A percentile compares a stretch with the other conserved stretches of the same genome.
Conservation (phyloP, 2,888 invertebrate species). For the Gastracanthus pulcherrimus region DNA sequence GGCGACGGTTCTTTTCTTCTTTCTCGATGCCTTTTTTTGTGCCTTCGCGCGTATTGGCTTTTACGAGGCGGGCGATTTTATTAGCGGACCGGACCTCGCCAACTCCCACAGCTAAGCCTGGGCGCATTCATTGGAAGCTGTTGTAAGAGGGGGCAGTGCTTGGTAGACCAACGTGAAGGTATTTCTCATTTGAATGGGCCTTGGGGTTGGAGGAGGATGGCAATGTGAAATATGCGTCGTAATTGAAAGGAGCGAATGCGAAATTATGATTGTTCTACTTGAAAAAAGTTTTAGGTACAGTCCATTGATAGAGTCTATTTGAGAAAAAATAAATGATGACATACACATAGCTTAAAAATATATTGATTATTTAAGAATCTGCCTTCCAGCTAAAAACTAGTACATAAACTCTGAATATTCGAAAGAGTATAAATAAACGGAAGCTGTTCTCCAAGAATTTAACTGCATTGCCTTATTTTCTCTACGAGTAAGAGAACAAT, state of each 20-base stretch:
- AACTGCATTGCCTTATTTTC: no score
- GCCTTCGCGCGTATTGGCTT: conserved; percentile 24
- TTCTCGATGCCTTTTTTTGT: neutral
- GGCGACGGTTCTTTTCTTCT: conserved; percentile 17
- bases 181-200: conserved; percentile 9
- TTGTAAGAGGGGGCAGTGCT: neutral
- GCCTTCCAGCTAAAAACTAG: no score
- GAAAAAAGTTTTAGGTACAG: neutral
- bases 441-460: no score
- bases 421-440: no score
- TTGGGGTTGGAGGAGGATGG: neutral
- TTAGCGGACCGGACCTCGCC: conserved; percentile 9
- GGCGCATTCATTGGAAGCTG: neutral
- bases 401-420: no score
- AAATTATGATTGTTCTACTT: neutral
- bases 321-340: neutral
- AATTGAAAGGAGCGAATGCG: neutral
- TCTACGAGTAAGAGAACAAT: no score
- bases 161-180: neutral
- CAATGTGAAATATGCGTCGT: neutral
- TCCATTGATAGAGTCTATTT: neutral
- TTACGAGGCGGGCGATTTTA: conserved; percentile 26
- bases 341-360: no score
- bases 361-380: no score
- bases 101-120: no score